Evolutionary conservation across 2,797 vertebrate species (phyloP).

Genomic region (Poecilia picta): DNA sequence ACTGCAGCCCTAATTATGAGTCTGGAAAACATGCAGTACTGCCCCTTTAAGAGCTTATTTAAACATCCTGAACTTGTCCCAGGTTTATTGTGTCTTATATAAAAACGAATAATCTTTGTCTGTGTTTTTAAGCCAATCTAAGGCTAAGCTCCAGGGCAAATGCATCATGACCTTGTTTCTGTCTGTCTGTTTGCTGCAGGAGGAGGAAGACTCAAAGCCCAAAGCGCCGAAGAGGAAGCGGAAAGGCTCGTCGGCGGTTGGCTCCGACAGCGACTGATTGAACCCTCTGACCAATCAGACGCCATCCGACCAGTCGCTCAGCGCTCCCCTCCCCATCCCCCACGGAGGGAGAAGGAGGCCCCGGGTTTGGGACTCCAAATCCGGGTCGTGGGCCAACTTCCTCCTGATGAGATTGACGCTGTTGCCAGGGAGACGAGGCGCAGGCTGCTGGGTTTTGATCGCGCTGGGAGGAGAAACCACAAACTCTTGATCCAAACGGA

Average conservation of each 20-base stretch:
- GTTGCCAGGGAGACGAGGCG: constrained; percentile 55
- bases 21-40: no score
- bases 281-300: constrained; percentile 46
- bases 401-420: constrained; percentile 35
- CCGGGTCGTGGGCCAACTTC: constrained; percentile 38
- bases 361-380: constrained; percentile 38
- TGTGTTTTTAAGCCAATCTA: background rate
- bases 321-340: constrained; percentile 21
- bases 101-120: background rate
- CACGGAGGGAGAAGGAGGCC: constrained; percentile 29
- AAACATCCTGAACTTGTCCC: background rate
- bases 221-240: constrained; percentile 93
- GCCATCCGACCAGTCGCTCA: constrained; percentile 51
- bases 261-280: constrained; percentile 91
- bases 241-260: constrained; percentile 91
- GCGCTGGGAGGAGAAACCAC: constrained; percentile 36
- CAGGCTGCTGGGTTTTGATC: constrained; percentile 15
- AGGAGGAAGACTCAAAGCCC: constrained; percentile 94
- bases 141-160: background rate
- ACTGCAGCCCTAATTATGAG: no score
- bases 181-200: constrained; percentile 72
- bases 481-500: constrained; percentile 33
- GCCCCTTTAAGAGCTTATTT: background rate
- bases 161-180: constrained; percentile 2
- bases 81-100: background rate